phyloP scores from a whole-genome alignment of 35 echinoderm and acorn worm species.

The Hemicentrotus pulcherrimus region DNA sequence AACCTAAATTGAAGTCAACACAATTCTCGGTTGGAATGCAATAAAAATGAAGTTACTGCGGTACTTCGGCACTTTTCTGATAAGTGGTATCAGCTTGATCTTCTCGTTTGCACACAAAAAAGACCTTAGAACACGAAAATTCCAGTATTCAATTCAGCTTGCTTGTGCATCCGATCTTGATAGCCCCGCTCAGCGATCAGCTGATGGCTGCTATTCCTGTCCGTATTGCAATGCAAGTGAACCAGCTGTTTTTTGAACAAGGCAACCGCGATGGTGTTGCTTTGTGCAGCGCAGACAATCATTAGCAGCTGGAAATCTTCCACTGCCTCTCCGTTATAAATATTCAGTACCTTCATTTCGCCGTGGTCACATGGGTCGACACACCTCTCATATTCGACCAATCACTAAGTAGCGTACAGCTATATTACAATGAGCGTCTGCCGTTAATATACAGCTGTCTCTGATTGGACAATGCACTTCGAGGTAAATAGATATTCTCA shows the following conservation, averaged over 20 bases:
- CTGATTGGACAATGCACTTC: not conserved
- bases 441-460: not conserved
- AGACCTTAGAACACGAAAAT: not conserved
- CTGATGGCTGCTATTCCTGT: conserved; percentile 51
- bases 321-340: conserved; percentile 35
- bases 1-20: not conserved
- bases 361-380: conserved; percentile 16
- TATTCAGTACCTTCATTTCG: not conserved
- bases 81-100: not conserved
- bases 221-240: conserved; percentile 49
- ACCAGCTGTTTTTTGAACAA: conserved; percentile 35
- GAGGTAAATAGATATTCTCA: conserved; percentile 20
- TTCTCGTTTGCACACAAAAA: not conserved
- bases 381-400: conserved; percentile 26
- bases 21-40: not conserved
- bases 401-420: not conserved
- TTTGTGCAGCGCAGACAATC: not conserved
- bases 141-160: not conserved
- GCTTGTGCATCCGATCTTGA: not conserved
- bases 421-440: not conserved
- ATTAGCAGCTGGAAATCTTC: conserved; percentile 36
- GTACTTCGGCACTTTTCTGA: not conserved
- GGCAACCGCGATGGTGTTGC: not conserved
- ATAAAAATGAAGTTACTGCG: not conserved
- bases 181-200: conserved; percentile 46